Evolutionary conservation across 2,888 invertebrate genomes (phyloP), one percentile per base, ranked within the genome.

Genomic region (Drosophila anceps): DNA sequence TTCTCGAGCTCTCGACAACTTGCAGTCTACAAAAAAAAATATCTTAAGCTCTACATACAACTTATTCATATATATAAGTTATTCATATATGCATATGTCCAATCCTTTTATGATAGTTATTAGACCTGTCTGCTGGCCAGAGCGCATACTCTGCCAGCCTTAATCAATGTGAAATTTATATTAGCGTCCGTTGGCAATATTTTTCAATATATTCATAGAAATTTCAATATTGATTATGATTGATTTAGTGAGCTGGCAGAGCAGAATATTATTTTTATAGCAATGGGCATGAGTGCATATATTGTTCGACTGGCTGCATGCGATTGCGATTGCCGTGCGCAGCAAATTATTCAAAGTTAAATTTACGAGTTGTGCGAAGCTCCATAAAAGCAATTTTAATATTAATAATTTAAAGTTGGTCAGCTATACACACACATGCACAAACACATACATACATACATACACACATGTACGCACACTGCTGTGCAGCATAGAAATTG

Each of bases 331-430:
- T 68, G 44, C 61, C 33, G 59, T 50, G 48, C 31, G 18, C 48
- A 46, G 74, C 63, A 85, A 83, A 73, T 88, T 78, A 72, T 79
- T 69, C 81, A 85, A 84, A 86, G 72, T 74, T 18, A 20, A 79
- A 84, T 84, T 84, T 84, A 88, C 78, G 88, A 76, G 70, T 55
- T 61, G 46, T 50, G 48, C 61, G 53, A 66, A 44, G 64, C 73
- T 81, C 76, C 68, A 85, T 81, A 78, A 72, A 81, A 73, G 81
- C 81, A 83, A 86, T 84, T 88, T 88, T 79, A 71, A 79, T 86
- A 84, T 79, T 77, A 84, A 84, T 82, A 84, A 76, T 81, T 79
- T 79, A 27, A 69, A 77, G 77, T 76, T 79, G 67, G 39, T 61
- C 67, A 73, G 62, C 58, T 62, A 39, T 39, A 61, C 27, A 54